Base-by-base conservation (phyloP, 2,888 invertebrate genomes). In the Drosophila mayaguana region DNA sequence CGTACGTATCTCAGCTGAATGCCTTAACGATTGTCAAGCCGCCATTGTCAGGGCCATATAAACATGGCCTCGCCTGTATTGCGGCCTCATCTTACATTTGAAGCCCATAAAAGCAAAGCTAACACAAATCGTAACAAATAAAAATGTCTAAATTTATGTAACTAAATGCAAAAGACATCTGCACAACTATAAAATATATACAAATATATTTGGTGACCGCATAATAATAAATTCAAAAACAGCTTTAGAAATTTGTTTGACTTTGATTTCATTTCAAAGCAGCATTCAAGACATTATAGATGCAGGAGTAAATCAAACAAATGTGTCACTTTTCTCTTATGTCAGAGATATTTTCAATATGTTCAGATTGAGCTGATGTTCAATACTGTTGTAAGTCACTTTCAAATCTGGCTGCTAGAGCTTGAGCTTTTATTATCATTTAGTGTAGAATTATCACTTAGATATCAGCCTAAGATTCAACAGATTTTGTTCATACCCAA, bases 141-240 rank as follows among this genome's bases (percentile, higher is more conserved):
- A 50, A 50, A 48, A 51, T 36, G 51, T 32, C 20, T 36, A 34
- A 51, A 51, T 51, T 51, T 14, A 34, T 51, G 34, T 20, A 1
- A 12, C 50, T 34, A 11, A 54, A n/a, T n/a, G 42, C 14, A 42
- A 16, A 43, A 5, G 16, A 16, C 9, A 56, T 43, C 16, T 34
- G 2, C 5, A 16, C 16, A 22, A 11, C n/a, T 20, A 22, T 20
- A 32, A 32, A 20, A 50, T 32, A 32, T 22, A 32, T 1, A 28
- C 8, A 28, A 28, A 28, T 28, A 8, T 50, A 14, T 18, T 32
- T 25, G 9, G 3, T 16, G 46, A 46, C 46, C 25, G 46, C 46
- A 46, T 3, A 45, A 46, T 46, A 25, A 32, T 32, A 12, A 32
- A 32, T 18, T 1, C 2, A 28, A 50, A 14, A 32, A 32, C 2